Evolutionary conservation across 2,888 invertebrate genomes (phyloP), one percentile per base, ranked within the genome.

Genomic region (Trachelus troglodyta): DNA sequence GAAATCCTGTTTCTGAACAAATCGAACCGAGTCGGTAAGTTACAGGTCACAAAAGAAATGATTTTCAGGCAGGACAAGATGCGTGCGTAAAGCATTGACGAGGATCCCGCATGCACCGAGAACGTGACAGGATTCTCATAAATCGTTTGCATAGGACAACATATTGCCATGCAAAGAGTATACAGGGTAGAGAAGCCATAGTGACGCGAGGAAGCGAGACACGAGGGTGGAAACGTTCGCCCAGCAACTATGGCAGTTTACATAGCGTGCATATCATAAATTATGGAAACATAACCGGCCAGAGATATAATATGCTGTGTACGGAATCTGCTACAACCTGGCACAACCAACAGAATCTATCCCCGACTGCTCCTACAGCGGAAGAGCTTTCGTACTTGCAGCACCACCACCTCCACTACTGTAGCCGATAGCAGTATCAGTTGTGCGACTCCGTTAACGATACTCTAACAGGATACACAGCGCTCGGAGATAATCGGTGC

Each of bases 251-350:
- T 83, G 83, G 78, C 79, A 81, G 83, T 83, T 84, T 83, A 81
- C 80, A 83, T 82, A 83, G 81, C 76, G 75, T 79, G 79, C 75
- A 81, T 84, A 84, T 84, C 85, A 84, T 87, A 87, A 88, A 88
- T 87, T 87, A 83, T 79, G 79, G 81, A 80, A 83, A 83, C 85
- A 82, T 81, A 85, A 83, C 81, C 75, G 79, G 74, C 77, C 69
- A 77, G 79, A 81, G 81, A 82, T 81, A 84, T 79, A 80, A 80
- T 76, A 80, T 71, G 80, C 81, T 80, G 75, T 80, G 77, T 77
- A 56, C 71, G 34, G 71, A 71, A 34, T 71, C 31, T 71, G 71
- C 34, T 71, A 71, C 31, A 71, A 71, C 71, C 23, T 56, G 56
- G 56, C 23, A 56, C 56, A 23, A 9, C 23, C 56, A 23, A 56